Evolutionary conservation across 2,888 invertebrate species (phyloP).

Genomic region (Amphipoea lucens): DNA sequence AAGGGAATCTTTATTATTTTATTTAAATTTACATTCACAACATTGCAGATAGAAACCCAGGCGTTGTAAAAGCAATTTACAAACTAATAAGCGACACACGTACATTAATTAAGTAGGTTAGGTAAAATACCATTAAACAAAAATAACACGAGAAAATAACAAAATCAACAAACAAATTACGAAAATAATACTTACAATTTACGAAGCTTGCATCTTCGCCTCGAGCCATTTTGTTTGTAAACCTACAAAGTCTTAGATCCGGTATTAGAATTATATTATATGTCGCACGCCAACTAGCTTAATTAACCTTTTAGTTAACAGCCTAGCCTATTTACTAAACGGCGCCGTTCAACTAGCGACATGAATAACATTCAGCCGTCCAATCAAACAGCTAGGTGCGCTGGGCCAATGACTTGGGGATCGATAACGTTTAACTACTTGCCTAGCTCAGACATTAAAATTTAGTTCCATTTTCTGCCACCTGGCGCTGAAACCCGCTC

Average conservation of each 20-base stretch:
- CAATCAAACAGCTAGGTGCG: not conserved
- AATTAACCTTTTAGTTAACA: not conserved
- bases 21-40: too few species aligned
- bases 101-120: too few species aligned
- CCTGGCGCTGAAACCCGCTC: not conserved
- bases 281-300: not conserved
- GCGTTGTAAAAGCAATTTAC: too few species aligned
- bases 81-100: too few species aligned
- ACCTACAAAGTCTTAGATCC: not conserved
- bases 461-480: conserved; percentile 4
- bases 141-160: too few species aligned
- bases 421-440: not conserved
- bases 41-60: too few species aligned
- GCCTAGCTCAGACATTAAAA: not conserved
- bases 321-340: not conserved
- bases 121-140: too few species aligned
- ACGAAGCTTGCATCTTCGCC: not conserved
- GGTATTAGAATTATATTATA: not conserved
- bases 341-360: not conserved
- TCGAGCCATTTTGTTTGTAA: not conserved
- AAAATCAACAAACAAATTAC: too few species aligned
- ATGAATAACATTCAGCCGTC: not conserved
- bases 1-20: not conserved
- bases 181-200: not conserved
- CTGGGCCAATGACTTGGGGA: not conserved